Evolutionary conservation across 2,888 invertebrate species (phyloP), one percentile per base, ranked within the genome.

Genomic region (Griposia aprilina): DNA sequence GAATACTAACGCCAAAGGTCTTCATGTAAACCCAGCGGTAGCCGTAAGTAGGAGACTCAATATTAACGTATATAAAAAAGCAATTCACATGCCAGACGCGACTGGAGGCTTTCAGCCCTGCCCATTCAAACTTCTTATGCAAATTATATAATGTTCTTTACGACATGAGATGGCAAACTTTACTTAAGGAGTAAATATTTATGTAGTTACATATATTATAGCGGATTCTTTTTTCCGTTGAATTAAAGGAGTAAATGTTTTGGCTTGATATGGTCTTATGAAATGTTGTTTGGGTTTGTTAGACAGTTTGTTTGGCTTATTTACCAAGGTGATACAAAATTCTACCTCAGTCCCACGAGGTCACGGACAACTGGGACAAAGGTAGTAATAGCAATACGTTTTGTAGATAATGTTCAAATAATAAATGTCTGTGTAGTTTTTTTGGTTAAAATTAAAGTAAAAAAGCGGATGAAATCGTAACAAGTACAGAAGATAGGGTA

Each of bases 51-150:
- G 92, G 92, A 92, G 91, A 93, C 94, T 94, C 93, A 95, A 92
- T 90, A 89, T 89, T 86, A 87, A 86, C 80, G 80, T 74, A 86
- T 92, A 94, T 94, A 95, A 95, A 94, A 94, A 89, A 95, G 94
- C 94, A 93, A 96, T 96, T 96, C 95, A 93, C 93, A 96, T 96
- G 96, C 96, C 95, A 93, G 94, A 92, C 94, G 95, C 93, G 94
- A 92, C 94, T 91, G 92, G 81, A 91, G 92, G 96, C 96, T 96
- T 95, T 96, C 95, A 96, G 93, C 94, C 94, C 90, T 92, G 94
- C 93, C 95, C 95, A 95, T 96, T 95, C 94, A 93, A 96, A 96
- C 95, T 95, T 96, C 96, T 96, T 96, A 96, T 96, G 96, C 95
- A 96, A 96, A 96, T 96, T 95, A 94, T 93, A 93, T 95, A 95